Conservation (phyloP, 2,113 vertebrate species). For the Pachyramphus minor region DNA sequence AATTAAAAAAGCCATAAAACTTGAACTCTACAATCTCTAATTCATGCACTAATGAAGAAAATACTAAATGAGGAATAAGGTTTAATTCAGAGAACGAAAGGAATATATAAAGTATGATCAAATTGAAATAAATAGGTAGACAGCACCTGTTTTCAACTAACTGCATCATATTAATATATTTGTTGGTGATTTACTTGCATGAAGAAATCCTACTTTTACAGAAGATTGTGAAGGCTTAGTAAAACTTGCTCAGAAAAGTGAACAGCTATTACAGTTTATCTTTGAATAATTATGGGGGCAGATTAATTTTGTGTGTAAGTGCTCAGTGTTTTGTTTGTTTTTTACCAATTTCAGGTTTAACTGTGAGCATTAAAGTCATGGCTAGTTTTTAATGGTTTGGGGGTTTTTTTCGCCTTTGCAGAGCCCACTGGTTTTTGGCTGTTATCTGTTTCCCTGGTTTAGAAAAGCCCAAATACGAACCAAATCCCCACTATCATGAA, state of each 20-base stretch:
- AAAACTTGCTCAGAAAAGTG: not conserved
- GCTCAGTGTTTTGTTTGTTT: not conserved
- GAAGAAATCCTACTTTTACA: not conserved
- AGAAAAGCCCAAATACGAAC: conserved; percentile 78
- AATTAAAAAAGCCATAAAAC: not conserved
- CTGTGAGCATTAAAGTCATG: not conserved
- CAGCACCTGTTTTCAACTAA: not conserved
- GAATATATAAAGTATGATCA: not conserved
- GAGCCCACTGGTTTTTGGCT: conserved; percentile 98
- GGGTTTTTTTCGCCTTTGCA: conserved; percentile 67
- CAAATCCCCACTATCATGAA: conserved; percentile 82
- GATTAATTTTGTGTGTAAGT: not conserved
- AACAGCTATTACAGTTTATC: not conserved
- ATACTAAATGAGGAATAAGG: not conserved
- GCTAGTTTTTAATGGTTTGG: not conserved
- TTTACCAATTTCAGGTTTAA: not conserved
- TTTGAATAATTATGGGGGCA: not conserved
- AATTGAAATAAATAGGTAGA: not conserved
- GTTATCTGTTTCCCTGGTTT: conserved; percentile 97
- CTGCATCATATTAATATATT: not conserved
- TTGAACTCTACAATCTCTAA: not conserved
- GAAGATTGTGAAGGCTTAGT: not conserved
- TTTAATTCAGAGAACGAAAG: not conserved
- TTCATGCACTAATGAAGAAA: not conserved
- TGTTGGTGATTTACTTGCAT: not conserved